Conservation (phyloP, 2,797 vertebrate species). For the Vultur gryphus region DNA sequence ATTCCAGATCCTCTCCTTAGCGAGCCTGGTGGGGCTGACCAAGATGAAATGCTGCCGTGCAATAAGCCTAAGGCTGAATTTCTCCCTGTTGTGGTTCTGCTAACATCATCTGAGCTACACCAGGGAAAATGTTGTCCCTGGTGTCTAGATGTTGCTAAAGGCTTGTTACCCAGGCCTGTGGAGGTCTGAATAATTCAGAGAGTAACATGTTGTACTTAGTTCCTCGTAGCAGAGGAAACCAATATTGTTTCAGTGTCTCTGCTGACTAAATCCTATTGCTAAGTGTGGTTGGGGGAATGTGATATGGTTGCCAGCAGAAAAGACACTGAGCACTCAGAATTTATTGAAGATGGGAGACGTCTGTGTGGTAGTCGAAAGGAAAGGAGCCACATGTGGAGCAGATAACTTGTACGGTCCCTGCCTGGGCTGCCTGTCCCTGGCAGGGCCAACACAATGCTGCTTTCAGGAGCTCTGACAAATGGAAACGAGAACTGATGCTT, state of each 20-base stretch:
- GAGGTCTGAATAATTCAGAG: neutral
- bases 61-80: neutral
- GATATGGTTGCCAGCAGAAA: neutral
- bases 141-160: neutral
- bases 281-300: neutral
- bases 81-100: neutral
- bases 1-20: neutral
- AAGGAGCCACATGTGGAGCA: neutral
- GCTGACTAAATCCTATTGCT: neutral
- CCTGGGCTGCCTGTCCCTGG: neutral
- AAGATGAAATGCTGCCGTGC: neutral
- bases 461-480: neutral
- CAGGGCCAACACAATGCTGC: fast-evolving
- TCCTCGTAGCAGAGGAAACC: neutral
- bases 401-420: neutral
- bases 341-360: neutral
- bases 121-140: neutral
- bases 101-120: neutral
- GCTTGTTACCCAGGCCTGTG: neutral
- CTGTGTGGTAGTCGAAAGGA: neutral
- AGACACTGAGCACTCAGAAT: neutral
- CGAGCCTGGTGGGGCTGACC: neutral
- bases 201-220: neutral
- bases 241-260: neutral
- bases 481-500: neutral